These are phyloP conservation scores for Piscicola geometra DNA, from an alignment of 2,888 invertebrate species.

Conservation along the genomic window DNA sequence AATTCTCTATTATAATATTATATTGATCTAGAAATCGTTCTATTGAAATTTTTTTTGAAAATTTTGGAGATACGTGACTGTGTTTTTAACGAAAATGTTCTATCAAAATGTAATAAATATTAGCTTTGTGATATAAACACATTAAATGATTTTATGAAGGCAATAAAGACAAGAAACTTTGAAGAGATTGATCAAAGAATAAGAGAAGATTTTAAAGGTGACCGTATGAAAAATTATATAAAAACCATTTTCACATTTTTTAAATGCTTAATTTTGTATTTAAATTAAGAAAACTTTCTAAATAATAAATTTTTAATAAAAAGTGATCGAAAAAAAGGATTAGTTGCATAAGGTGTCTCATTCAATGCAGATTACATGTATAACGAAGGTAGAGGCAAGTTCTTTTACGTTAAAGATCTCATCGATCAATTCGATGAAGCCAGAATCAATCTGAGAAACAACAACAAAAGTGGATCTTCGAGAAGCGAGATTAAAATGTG, in stretches of 20 bases:
- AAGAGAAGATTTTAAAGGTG: conserved; percentile 1
- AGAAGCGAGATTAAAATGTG: background rate
- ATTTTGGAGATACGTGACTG: too few relatives aligned
- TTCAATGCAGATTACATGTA: conserved; percentile 88
- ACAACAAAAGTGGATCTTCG: background rate
- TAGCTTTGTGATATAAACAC: too few relatives aligned
- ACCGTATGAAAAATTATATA: too few relatives aligned
- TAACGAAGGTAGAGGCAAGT: conserved; percentile 81
- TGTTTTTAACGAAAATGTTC: too few relatives aligned
- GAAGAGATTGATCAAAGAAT: conserved; percentile 20
- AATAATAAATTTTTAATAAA: background rate
- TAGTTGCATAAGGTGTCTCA: too few relatives aligned
- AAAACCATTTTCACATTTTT: too few relatives aligned
- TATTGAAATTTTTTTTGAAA: too few relatives aligned
- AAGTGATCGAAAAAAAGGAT: too few relatives aligned
- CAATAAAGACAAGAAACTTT: conserved; percentile 39
- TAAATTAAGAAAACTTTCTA: background rate
- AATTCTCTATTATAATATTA: too few relatives aligned
- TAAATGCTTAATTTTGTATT: background rate
- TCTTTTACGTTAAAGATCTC: conserved; percentile 37
- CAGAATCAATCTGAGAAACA: background rate
- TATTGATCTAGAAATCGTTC: too few relatives aligned
- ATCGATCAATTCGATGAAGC: conserved; percentile 24
- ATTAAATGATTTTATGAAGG: conserved; percentile 5
- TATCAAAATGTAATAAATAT: too few relatives aligned